These are phyloP conservation scores for Orussus abietinus DNA, from an alignment of 1,140 invertebrate species.

Conservation along the genomic window DNA sequence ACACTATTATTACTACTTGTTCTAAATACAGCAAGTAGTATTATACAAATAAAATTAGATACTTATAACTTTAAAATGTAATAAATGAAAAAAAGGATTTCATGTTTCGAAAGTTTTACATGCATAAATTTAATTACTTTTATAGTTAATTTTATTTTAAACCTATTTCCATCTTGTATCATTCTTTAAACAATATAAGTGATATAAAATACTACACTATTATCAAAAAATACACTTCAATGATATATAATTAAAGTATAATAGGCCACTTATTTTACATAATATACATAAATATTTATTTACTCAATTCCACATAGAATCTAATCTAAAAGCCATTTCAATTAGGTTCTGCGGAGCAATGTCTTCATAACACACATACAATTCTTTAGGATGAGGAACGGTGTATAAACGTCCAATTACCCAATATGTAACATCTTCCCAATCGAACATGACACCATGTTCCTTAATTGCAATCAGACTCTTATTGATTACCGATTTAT, in stretches of 20 bases:
- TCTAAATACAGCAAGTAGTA: too few relatives aligned
- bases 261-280: neutral
- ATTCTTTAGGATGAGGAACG: constrained; percentile 66
- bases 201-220: constrained; percentile 3
- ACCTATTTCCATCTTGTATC: neutral
- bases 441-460: constrained; percentile 65
- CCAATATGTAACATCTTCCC: constrained; percentile 45
- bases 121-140: constrained; percentile 5
- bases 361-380: constrained; percentile 78
- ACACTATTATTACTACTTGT: too few relatives aligned
- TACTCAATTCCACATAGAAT: constrained; percentile 21
- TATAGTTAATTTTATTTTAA: neutral
- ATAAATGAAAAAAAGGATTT: too few relatives aligned
- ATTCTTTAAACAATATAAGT: too few relatives aligned
- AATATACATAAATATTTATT: constrained; percentile 1
- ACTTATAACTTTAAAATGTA: too few relatives aligned
- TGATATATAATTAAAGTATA: neutral
- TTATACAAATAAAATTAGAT: too few relatives aligned
- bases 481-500: constrained; percentile 62
- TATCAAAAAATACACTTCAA: neutral
- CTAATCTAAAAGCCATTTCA: constrained; percentile 73
- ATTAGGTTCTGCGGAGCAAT: constrained; percentile 74
- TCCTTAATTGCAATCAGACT: constrained; percentile 75
- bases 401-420: constrained; percentile 65
- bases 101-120: too few relatives aligned